These are phyloP conservation scores for Cantharis flavilabris DNA, from an alignment of 2,888 invertebrate genomes.

Conservation along the genomic window DNA sequence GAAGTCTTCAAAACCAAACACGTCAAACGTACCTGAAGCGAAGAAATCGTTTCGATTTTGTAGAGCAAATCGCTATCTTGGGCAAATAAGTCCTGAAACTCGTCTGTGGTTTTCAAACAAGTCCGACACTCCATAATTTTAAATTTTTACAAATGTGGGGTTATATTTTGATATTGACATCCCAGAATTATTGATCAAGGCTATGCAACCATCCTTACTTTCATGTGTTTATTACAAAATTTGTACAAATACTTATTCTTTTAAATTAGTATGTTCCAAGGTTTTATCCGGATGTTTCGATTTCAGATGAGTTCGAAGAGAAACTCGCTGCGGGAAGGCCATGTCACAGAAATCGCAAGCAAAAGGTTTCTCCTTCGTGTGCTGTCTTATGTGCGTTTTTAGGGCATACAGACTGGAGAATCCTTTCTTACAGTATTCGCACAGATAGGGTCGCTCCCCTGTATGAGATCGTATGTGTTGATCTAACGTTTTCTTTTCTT, in stretches of 20 bases:
- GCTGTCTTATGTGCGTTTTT: slow-evolving; percentile 20
- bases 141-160: too few relatives aligned
- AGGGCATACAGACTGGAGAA: slow-evolving; percentile 19
- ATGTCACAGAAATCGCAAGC: slow-evolving; percentile 17
- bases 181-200: too few relatives aligned
- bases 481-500: neutral
- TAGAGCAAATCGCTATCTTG: neutral
- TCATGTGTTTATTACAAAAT: too few relatives aligned
- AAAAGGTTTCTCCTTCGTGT: slow-evolving; percentile 27
- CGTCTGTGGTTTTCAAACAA: neutral
- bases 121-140: neutral
- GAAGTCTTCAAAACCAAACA: too few relatives aligned
- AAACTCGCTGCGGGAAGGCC: slow-evolving; percentile 25
- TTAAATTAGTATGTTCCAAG: neutral
- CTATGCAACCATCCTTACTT: too few relatives aligned
- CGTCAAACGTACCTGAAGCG: neutral
- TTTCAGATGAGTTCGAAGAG: slow-evolving; percentile 20
- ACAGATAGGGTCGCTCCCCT: slow-evolving; percentile 20
- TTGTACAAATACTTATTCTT: too few relatives aligned
- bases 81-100: neutral
- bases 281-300: slow-evolving; percentile 11
- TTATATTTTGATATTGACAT: too few relatives aligned
- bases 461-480: slow-evolving; percentile 25
- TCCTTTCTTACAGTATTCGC: slow-evolving; percentile 23
- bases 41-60: neutral